Base-by-base conservation (phyloP, 2,888 invertebrate species). In the Lissonota sp. region DNA sequence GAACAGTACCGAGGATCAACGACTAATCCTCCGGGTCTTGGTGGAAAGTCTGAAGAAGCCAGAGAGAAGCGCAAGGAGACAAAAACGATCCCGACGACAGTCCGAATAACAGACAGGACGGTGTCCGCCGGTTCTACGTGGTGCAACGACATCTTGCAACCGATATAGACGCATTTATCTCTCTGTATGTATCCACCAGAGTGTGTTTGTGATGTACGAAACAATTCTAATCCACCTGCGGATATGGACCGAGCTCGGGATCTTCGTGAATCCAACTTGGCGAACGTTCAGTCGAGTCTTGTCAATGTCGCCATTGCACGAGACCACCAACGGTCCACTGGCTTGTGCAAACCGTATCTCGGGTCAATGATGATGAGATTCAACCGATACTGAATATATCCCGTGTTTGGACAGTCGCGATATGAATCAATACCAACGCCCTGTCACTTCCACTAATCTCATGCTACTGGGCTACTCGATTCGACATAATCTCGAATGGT, bases 11-110 rank as follows among this genome's bases (percentile, higher is more conserved):
- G 42, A 49, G 53, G 63, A 60, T 63, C 37, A 26, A 12, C 1
- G 26, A 44, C 39, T 72, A 72, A 72, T 72, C 72, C 72, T 44
- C 14, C 8, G 16, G 63, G 55, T 44, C 55, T 71, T 40, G 6
- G 26, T 26, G 5, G n/a, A n/a, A 72, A 37, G 55, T 8, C 26
- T 3, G 26, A 63, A 63, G 63, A 72, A 72, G 63, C 44, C 5
- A 44, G 12, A 72, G 12, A 26, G 37, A 39, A 3, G 37, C 14
- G 26, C 53, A 16, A 63, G 72, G 6, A 53, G 51, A 63, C 53
- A 63, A 55, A n/a, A 63, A 63, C 44, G 53, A 37, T 63, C 16
- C 37, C 5, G 53, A 37, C 26, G 55, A 63, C 53, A 12, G 53
- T 63, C 55, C 44, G 40, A 10, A 49, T 51, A 44, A 53, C 44